Base-by-base conservation (phyloP, 1,140 invertebrate species). In the Hirudo medicinalis region DNA sequence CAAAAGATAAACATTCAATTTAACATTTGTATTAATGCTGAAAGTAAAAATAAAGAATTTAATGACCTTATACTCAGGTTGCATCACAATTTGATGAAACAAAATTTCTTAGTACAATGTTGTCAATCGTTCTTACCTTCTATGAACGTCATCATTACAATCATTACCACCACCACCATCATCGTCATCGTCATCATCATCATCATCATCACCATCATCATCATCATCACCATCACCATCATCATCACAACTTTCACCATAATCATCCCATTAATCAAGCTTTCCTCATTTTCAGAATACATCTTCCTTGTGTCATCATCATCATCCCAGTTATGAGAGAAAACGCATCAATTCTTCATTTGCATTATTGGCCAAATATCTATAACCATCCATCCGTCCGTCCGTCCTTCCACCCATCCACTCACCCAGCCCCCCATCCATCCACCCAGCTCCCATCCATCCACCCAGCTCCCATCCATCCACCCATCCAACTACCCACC, bases 281-380 rank as follows among this genome's bases (percentile, higher is more conserved):
- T 9, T 3, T 57, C 20, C 54, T n/a, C n/a, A n/a, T n/a, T n/a
- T n/a, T n/a, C n/a, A n/a, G n/a, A n/a, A n/a, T n/a, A n/a, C n/a
- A n/a, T n/a, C n/a, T n/a, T n/a, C n/a, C n/a, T n/a, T n/a, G n/a
- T n/a, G n/a, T n/a, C n/a, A n/a, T n/a, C n/a, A n/a, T n/a, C n/a
- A n/a, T n/a, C n/a, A n/a, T n/a, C n/a, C n/a, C n/a, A n/a, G n/a
- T 60, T 60, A 15, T 60, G 15, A 8, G 25, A 55, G 49, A 20
- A 54, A 19, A 71, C 70, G n/a, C 40, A 27, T 53, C 68, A 60
- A 36, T 70, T 54, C 55, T 29, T 70, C 68, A 70, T 54, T 70
- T 32, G 54, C 55, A 73, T 54, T 15, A 53, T 70, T 54, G 60
- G 8, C 20, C 55, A 60, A 22, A 4, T 15, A 60, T 60, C 20